These are phyloP conservation scores for Aphidius colemani DNA, from an alignment of 2,888 invertebrate species.

Conservation along the genomic window DNA sequence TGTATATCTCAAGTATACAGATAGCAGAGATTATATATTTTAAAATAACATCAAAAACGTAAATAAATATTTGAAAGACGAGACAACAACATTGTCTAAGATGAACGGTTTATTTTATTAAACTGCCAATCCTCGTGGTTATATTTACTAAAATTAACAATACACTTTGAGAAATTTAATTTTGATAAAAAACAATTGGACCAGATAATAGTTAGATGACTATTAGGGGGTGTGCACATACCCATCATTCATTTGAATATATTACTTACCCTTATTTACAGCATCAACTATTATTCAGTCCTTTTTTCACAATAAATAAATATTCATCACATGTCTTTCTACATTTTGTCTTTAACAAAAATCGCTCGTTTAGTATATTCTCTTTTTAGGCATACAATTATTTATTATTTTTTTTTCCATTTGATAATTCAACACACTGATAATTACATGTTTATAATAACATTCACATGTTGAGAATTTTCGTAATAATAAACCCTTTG, in stretches of 20 bases:
- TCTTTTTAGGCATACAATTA: too few relatives aligned
- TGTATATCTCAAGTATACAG: conserved; percentile 1
- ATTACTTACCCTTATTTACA: conserved; percentile 20
- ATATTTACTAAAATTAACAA: not conserved
- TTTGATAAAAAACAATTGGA: conserved; percentile 12
- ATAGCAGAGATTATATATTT: not conserved
- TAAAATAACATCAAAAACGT: conserved; percentile 1
- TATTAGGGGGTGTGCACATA: not conserved
- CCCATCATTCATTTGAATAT: conserved; percentile 30
- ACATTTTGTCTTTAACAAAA: not conserved
- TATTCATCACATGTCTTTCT: conserved; percentile 6
- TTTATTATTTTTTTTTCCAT: too few relatives aligned
- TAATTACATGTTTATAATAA: not conserved
- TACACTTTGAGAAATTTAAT: not conserved
- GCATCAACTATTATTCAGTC: conserved; percentile 23
- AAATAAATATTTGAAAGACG: conserved; percentile 34
- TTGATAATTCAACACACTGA: too few relatives aligned
- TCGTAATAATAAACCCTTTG: too few relatives aligned
- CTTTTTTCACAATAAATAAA: conserved; percentile 24
- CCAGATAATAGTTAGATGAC: not conserved
- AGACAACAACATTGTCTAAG: conserved; percentile 31
- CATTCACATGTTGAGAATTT: not conserved
- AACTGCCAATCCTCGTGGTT: conserved; percentile 27
- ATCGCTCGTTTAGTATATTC: too few relatives aligned
- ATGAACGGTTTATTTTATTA: conserved; percentile 29